Evolutionary conservation across 1,140 invertebrate species (phyloP).

Genomic region (Drosophila setifemur): DNA sequence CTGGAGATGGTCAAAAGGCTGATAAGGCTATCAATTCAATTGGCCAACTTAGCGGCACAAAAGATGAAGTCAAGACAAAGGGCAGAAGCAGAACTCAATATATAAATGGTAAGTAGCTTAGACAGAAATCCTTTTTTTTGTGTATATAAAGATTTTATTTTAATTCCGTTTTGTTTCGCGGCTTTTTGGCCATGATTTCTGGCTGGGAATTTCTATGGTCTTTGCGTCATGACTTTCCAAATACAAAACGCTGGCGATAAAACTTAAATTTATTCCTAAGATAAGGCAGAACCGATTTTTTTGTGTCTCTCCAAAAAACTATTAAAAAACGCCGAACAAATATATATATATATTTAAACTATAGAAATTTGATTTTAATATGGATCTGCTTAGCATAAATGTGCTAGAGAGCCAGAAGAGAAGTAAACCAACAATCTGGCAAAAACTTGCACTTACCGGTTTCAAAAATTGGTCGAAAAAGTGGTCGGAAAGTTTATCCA

Average conservation of each 20-base stretch:
- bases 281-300: constrained; percentile 29
- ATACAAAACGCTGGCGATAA: constrained; percentile 59
- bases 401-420: constrained; percentile 13
- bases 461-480: constrained; percentile 40
- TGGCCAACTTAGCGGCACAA: constrained; percentile 15
- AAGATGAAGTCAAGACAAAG: no score
- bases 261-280: constrained; percentile 62
- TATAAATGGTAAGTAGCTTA: neutral
- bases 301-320: constrained; percentile 47
- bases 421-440: constrained; percentile 60
- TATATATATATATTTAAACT: constrained; percentile 39
- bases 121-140: constrained; percentile 18
- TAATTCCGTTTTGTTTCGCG: constrained; percentile 28
- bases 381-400: constrained; percentile 49
- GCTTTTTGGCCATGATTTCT: constrained; percentile 13
- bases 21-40: constrained; percentile 11
- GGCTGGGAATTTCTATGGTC: constrained; percentile 20
- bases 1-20: neutral
- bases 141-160: constrained; percentile 3
- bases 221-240: constrained; percentile 41
- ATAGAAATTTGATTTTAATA: constrained; percentile 45
- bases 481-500: constrained; percentile 71
- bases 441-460: constrained; percentile 71
- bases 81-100: constrained; percentile 9
- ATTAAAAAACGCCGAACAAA: constrained; percentile 32